Evolutionary conservation across 2,797 vertebrate genomes (phyloP).

Genomic region (Carduelis carduelis): DNA sequence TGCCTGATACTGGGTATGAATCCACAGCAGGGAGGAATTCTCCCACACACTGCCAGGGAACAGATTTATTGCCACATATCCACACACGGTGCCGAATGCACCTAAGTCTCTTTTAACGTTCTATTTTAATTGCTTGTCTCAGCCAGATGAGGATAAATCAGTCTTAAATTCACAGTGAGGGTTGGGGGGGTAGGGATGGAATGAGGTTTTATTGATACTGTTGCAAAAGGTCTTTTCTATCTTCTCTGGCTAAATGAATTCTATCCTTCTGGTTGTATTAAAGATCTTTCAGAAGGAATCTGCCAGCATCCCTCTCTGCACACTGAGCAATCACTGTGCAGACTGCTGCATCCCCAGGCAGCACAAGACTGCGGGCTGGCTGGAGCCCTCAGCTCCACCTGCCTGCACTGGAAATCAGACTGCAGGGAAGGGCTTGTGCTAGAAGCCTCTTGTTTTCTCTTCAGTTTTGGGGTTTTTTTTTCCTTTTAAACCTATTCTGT

Average conservation of each 20-base stretch:
- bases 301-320: background rate
- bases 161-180: background rate
- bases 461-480: background rate
- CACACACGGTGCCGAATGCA: background rate
- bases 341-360: constrained; percentile 32
- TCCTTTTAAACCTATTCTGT: background rate
- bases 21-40: constrained; percentile 46
- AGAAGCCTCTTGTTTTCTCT: background rate
- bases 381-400: constrained; percentile 34
- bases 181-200: background rate
- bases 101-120: background rate
- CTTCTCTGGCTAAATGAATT: background rate
- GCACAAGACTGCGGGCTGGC: background rate
- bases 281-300: background rate
- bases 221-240: background rate
- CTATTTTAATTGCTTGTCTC: background rate
- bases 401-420: background rate
- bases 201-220: background rate
- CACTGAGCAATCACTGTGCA: background rate
- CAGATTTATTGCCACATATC: constrained; percentile 37
- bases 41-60: constrained; percentile 48
- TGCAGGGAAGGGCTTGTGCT: background rate
- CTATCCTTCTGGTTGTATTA: background rate
- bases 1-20: constrained; percentile 14
- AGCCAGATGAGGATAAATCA: background rate